phyloP scores from a whole-genome alignment of 2,888 invertebrate species.

The Hesperia comma region DNA sequence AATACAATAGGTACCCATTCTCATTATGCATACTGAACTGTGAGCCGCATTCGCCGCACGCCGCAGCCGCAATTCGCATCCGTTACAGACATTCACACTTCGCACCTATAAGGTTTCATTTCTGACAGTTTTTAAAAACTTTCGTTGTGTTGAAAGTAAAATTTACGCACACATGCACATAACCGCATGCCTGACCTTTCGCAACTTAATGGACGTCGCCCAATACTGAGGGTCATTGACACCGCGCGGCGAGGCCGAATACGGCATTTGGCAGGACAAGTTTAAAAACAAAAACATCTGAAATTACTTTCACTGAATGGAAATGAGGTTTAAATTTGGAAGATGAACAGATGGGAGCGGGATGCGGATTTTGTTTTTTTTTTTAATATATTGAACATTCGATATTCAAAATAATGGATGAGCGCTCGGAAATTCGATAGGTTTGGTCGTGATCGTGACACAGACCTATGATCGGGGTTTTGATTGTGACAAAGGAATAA shows the following conservation, averaged over 20 bases:
- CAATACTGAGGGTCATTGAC: constrained; percentile 75
- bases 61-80: constrained; percentile 8
- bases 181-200: constrained; percentile 76
- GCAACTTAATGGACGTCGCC: constrained; percentile 70
- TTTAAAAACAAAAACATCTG: constrained; percentile 56
- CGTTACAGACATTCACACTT: constrained; percentile 8
- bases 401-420: no score
- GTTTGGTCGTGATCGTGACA: no score
- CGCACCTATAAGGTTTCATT: constrained; percentile 21
- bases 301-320: constrained; percentile 69
- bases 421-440: no score
- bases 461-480: no score
- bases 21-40: no score
- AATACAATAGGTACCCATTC: no score
- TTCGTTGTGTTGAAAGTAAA: constrained; percentile 69
- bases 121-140: constrained; percentile 36
- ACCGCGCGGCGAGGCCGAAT: constrained; percentile 69
- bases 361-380: constrained; percentile 10
- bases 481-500: no score
- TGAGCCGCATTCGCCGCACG: constrained; percentile 6
- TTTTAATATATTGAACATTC: no score
- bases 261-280: constrained; percentile 70
- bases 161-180: constrained; percentile 58
- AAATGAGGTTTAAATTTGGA: constrained; percentile 50
- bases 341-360: constrained; percentile 24